These are phyloP conservation scores for Dipodomys stephensi DNA, from an alignment of 2,113 vertebrate genomes.

Conservation along the genomic window DNA sequence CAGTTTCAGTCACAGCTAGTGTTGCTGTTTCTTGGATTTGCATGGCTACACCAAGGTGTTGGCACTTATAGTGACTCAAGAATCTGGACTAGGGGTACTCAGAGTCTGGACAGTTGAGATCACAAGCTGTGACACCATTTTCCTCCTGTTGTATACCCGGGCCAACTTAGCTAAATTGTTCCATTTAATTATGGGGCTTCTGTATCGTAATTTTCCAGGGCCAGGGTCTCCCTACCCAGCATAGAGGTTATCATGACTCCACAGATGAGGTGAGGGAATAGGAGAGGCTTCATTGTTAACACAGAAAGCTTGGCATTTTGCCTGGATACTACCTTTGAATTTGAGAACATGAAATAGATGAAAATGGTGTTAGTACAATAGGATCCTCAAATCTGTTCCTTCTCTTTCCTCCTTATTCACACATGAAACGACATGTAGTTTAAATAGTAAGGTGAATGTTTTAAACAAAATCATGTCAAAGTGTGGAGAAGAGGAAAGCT, in stretches of 20 bases:
- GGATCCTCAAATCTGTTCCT: not conserved
- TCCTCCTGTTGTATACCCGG: not conserved
- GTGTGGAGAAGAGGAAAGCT: not conserved
- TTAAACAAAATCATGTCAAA: conserved; percentile 27
- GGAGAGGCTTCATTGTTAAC: not conserved
- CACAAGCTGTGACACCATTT: not conserved
- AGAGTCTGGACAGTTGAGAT: not conserved
- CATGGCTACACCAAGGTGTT: not conserved
- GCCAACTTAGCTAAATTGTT: not conserved
- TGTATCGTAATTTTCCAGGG: not conserved
- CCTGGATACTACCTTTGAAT: not conserved
- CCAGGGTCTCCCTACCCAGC: not conserved
- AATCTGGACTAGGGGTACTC: not conserved
- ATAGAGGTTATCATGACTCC: not conserved
- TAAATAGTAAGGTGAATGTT: not conserved
- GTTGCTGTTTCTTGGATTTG: not conserved
- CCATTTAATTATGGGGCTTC: not conserved
- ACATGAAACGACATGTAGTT: not conserved
- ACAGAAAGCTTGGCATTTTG: not conserved
- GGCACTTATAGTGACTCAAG: not conserved
- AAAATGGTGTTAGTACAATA: not conserved
- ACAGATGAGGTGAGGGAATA: not conserved
- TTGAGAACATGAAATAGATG: not conserved
- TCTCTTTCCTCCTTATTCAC: not conserved
- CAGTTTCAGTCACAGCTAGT: not conserved